Evolutionary conservation across 2,797 vertebrate genomes (phyloP).

Genomic region (Amphiprion clarkii): DNA sequence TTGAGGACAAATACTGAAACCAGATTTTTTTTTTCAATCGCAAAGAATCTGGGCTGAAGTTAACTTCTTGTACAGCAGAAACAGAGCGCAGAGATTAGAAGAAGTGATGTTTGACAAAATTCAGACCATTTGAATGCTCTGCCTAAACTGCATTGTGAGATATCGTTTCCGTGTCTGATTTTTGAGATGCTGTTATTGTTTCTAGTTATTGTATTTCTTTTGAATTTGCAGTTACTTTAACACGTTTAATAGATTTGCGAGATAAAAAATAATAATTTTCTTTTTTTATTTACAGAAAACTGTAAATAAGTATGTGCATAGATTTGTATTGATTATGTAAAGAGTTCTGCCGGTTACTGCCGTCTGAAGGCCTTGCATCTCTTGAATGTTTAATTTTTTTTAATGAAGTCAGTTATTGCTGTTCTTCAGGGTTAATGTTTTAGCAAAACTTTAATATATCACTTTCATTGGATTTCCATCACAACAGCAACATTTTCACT

Average conservation of each 20-base stretch:
- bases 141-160: not conserved
- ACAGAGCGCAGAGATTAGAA: not conserved
- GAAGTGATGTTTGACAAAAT: not conserved
- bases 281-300: not conserved
- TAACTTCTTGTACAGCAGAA: not conserved
- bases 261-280: not conserved
- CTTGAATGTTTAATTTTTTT: not conserved
- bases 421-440: not conserved
- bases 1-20: conserved; percentile 43
- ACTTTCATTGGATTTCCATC: not conserved
- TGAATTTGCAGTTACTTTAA: not conserved
- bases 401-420: not conserved
- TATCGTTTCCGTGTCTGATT: not conserved
- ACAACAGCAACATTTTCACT: not conserved
- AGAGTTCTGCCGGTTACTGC: not conserved
- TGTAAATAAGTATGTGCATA: not conserved
- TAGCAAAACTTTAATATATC: not conserved
- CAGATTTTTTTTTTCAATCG: not conserved
- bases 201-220: not conserved
- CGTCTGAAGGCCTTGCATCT: not conserved
- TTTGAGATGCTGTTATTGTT: too few species aligned
- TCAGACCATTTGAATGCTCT: not conserved
- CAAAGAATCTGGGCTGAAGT: conserved; percentile 2
- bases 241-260: not conserved
- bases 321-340: not conserved